Evolutionary conservation across 2,797 vertebrate genomes (phyloP).

Genomic region (Epinephelus malabaricus): DNA sequence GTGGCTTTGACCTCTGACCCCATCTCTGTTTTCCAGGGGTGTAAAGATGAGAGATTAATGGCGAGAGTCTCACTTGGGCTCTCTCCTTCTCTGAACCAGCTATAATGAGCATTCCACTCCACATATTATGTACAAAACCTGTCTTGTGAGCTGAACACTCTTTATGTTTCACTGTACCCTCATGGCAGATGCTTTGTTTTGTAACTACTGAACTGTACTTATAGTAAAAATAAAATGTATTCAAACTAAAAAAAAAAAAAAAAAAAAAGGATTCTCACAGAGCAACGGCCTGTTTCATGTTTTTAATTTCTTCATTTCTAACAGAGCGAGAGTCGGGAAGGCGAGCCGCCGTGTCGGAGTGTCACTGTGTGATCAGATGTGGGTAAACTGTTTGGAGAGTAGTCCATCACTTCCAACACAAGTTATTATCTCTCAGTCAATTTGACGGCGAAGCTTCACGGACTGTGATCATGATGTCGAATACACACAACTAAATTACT

Average conservation of each 20-base stretch:
- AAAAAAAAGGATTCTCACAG: slow-evolving; percentile 59
- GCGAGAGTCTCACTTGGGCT: slow-evolving; percentile 56
- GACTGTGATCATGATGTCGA: slow-evolving; percentile 45
- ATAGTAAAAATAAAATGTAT: slow-evolving; percentile 94
- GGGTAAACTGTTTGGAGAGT: slow-evolving; percentile 49
- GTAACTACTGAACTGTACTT: slow-evolving; percentile 94
- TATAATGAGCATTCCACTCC: slow-evolving; percentile 87
- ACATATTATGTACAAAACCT: slow-evolving; percentile 85
- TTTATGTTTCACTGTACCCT: slow-evolving; percentile 89
- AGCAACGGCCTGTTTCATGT: slow-evolving; percentile 64
- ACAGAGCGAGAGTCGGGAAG: slow-evolving; percentile 23
- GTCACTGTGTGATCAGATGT: slow-evolving; percentile 41
- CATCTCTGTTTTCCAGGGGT: slow-evolving; percentile 73
- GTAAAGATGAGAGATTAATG: slow-evolving; percentile 75
- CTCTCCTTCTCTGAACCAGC: slow-evolving; percentile 81
- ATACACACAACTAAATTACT: slow-evolving; percentile 50
- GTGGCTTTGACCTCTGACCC: slow-evolving; percentile 69
- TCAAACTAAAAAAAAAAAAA: slow-evolving; percentile 84
- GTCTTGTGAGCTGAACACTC: slow-evolving; percentile 90
- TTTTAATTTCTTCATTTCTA: slow-evolving; percentile 48
- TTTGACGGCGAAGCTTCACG: slow-evolving; percentile 49
- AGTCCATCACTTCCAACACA: slow-evolving; percentile 38
- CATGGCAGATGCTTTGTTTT: slow-evolving; percentile 92
- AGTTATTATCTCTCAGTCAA: slow-evolving; percentile 56
- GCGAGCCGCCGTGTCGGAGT: slow-evolving; percentile 9